Base-by-base conservation (phyloP, 2,888 invertebrate species). In the Heliconius charithonia region DNA sequence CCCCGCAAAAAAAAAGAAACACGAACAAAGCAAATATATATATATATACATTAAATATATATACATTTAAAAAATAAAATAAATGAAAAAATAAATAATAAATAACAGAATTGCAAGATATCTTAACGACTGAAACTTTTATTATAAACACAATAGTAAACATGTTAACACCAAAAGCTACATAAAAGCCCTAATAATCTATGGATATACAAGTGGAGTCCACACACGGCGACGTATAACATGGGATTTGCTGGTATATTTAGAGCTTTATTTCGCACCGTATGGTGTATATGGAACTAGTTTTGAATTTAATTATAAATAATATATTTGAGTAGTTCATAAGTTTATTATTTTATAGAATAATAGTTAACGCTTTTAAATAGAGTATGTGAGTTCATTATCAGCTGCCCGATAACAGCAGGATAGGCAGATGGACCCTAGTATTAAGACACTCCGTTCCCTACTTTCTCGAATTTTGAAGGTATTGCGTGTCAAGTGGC, bases 111-210 rank as follows among this genome's bases (percentile, higher is more conserved):
- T 29, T 29, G 1, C 29, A 29, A 29, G 19, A 45, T 22, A 22
- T 19, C 22, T 45, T 19, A 4, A 19, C 6, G 19, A 45, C 19
- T 6, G 19, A 19, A 45, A 45, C 19, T 45, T 0, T 45, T 22
- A 22, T 56, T 9, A 7, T 7, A 56, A 56, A n/a, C n/a, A n/a
- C 9, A 13, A 4, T 16, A 69, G 63, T 16, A 37, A 22, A 67
- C 10, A 29, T 1, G n/a, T 59, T 32, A n/a, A n/a, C 22, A 32
- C 59, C 32, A 72, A 72, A 72, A 32, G 51, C 72, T 56, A 59
- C n/a, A 32, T 59, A 59, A 85, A 74, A 66, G n/a, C 72, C 25
- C 59, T 71, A 56, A 56, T 75, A 78, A 80, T 80, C 79, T 65
- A 75, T 32, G 41, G 75, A 65, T 70, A 63, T 56, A 76, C 76